phyloP scores from a whole-genome alignment of 2,113 vertebrate genomes.

The mouse (Mus musculus) region DNA sequence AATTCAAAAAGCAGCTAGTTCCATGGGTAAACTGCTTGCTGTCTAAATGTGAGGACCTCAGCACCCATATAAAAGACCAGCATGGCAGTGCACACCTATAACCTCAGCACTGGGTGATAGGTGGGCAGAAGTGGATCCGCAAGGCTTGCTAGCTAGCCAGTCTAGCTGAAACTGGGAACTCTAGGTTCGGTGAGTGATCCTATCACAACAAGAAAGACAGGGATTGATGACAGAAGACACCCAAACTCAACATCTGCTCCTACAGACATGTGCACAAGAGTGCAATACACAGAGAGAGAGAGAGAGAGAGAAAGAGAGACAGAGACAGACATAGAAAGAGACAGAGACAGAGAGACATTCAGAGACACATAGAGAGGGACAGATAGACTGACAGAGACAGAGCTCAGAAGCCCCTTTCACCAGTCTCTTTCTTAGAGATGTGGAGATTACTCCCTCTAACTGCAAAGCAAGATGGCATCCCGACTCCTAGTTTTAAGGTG shows the following conservation, averaged over 20 bases:
- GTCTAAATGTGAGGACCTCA: neutral
- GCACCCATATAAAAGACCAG: neutral
- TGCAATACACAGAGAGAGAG: too few relatives aligned
- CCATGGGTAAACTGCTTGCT: neutral
- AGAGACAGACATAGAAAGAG: neutral
- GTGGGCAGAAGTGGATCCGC: neutral
- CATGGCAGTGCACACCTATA: neutral
- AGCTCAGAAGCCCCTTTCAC: neutral
- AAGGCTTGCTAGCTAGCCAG: neutral
- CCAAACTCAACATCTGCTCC: neutral
- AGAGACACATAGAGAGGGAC: neutral
- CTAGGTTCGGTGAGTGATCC: neutral
- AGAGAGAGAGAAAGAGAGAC: neutral
- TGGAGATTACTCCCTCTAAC: neutral
- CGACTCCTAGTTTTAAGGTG: neutral
- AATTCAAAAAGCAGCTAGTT: neutral
- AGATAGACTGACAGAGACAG: neutral
- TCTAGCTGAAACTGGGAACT: neutral
- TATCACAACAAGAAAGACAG: neutral
- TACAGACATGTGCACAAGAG: neutral
- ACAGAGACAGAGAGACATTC: neutral
- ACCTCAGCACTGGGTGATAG: neutral
- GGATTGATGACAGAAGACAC: too few relatives aligned
- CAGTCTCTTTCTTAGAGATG: neutral
- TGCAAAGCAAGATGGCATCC: neutral